Conservation (phyloP, 1,140 invertebrate species). For the Coelopa frigida region DNA sequence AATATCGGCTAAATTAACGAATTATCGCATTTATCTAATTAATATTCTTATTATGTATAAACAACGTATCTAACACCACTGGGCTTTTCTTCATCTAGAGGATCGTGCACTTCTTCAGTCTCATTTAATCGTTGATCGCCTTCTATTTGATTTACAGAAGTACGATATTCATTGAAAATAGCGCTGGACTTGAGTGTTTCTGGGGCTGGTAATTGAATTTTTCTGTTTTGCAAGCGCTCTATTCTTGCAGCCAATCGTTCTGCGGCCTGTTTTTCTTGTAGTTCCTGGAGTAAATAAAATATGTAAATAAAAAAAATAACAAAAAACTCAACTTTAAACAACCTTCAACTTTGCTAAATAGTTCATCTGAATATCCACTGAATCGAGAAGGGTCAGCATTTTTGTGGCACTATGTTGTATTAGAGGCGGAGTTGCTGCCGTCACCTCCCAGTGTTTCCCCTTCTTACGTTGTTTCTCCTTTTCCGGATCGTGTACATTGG, state of each 20-base stretch:
- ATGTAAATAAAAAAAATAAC: neutral
- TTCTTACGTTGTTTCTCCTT: constrained; percentile 55
- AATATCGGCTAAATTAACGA: constrained; percentile 14
- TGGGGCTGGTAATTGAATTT: constrained; percentile 20
- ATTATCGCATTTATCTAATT: constrained; percentile 6
- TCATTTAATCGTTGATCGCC: constrained; percentile 23
- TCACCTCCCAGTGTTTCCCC: constrained; percentile 58
- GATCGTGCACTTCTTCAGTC: constrained; percentile 32
- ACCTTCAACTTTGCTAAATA: constrained; percentile 35
- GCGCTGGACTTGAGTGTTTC: constrained; percentile 22
- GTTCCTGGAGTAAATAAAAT: constrained; percentile 16
- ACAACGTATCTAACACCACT: constrained; percentile 31
- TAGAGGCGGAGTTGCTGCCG: constrained; percentile 59
- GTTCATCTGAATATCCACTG: constrained; percentile 27
- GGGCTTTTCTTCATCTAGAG: constrained; percentile 16
- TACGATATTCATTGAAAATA: constrained; percentile 31
- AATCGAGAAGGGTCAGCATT: constrained; percentile 34
- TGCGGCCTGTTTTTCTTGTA: constrained; percentile 34
- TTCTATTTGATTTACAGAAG: constrained; percentile 25
- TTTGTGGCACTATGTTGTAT: constrained; percentile 36
- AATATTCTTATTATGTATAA: constrained; percentile 6
- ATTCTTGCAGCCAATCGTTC: constrained; percentile 25
- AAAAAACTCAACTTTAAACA: neutral
- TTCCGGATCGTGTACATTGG: constrained; percentile 54
- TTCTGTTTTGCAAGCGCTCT: constrained; percentile 3